These are phyloP conservation scores for Cheilosia vernalis DNA, from an alignment of 2,888 invertebrate genomes.

Conservation along the genomic window DNA sequence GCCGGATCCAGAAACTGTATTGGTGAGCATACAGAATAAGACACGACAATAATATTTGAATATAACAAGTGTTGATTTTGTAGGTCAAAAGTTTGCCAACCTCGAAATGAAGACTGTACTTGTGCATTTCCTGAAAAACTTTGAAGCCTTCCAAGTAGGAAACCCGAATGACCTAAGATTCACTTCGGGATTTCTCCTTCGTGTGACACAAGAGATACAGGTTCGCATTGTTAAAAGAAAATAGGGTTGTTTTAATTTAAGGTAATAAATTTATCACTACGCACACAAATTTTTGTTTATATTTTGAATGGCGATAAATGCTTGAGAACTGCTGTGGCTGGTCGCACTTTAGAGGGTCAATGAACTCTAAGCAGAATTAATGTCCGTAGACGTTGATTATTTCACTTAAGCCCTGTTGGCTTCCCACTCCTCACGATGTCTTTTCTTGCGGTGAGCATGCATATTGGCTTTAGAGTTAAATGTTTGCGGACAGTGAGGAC, in stretches of 20 bases:
- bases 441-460: slow-evolving; percentile 79
- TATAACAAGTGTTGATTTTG: background rate
- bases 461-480: slow-evolving; percentile 79
- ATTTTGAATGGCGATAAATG: no score
- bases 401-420: slow-evolving; percentile 75
- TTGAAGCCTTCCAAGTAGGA: slow-evolving; percentile 75
- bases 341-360: no score
- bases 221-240: slow-evolving; percentile 25
- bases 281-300: no score
- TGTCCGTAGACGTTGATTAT: slow-evolving; percentile 1
- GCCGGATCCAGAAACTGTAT: slow-evolving; percentile 82
- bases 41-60: background rate
- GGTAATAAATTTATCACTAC: no score
- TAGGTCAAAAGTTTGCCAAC: slow-evolving; percentile 79
- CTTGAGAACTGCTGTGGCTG: no score
- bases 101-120: slow-evolving; percentile 79
- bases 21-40: slow-evolving; percentile 48
- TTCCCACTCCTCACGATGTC: slow-evolving; percentile 78
- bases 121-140: slow-evolving; percentile 77
- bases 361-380: background rate
- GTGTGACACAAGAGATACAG: slow-evolving; percentile 41
- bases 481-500: slow-evolving; percentile 78
- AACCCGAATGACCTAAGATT: slow-evolving; percentile 70
- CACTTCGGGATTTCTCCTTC: slow-evolving; percentile 72
- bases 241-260: background rate